phyloP scores from a whole-genome alignment of 2,888 invertebrate species.

The Lithophane leautieri region DNA sequence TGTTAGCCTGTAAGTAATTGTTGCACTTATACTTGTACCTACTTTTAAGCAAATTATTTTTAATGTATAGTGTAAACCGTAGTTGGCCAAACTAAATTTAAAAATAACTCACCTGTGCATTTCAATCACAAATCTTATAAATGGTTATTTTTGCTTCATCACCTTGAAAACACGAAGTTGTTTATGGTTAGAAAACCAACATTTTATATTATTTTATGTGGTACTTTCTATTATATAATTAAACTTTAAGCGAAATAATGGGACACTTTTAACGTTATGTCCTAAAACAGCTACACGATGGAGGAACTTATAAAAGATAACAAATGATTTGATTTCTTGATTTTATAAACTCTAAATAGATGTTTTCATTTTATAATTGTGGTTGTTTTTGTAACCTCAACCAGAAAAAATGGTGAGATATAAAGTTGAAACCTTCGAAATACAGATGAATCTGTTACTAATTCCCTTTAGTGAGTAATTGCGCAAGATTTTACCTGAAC shows the following conservation, averaged over 20 bases:
- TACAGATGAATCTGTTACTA: neutral
- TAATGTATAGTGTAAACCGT: too few species aligned
- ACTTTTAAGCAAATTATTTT: too few species aligned
- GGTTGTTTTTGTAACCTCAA: too few species aligned
- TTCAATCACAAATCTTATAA: neutral
- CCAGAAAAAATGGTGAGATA: neutral
- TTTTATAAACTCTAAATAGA: too few species aligned
- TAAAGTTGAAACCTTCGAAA: neutral
- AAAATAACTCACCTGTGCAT: neutral
- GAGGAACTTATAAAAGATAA: neutral
- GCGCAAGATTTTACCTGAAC: neutral
- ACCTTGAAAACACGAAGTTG: neutral
- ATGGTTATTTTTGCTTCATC: neutral
- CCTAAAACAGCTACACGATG: neutral
- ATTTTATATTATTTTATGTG: neutral
- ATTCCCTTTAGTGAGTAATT: neutral
- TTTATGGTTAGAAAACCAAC: neutral
- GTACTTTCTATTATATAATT: neutral
- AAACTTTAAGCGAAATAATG: neutral
- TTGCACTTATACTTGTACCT: too few species aligned
- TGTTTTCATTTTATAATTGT: too few species aligned
- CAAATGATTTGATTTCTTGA: too few species aligned
- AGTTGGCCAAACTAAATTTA: too few species aligned
- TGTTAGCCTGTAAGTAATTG: too few species aligned
- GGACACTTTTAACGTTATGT: neutral